Evolutionary conservation across 1,140 invertebrate genomes (phyloP).

Genomic region (Augochlora pura): DNA sequence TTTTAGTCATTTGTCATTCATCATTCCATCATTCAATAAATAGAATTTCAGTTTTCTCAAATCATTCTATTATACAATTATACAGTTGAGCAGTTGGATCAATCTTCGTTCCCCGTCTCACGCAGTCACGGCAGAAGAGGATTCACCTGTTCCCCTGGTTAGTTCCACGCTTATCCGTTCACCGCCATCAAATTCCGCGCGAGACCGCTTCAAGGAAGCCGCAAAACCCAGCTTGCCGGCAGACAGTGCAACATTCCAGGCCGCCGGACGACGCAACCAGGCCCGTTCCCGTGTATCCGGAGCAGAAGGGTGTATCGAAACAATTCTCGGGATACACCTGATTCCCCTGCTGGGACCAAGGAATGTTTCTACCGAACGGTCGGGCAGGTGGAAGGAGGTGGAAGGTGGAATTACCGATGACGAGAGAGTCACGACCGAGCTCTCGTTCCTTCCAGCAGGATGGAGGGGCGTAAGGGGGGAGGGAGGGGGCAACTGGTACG

Average conservation of each 20-base stretch:
- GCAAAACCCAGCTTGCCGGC: conserved; percentile 30
- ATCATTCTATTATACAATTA: no score
- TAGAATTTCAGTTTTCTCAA: neutral
- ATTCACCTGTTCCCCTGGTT: neutral
- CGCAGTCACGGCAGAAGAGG: neutral
- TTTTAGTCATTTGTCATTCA: no score
- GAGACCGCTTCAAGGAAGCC: conserved; percentile 3
- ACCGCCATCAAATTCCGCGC: conserved; percentile 4
- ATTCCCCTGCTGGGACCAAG: conserved; percentile 30
- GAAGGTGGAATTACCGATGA: conserved; percentile 61
- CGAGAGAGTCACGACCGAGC: conserved; percentile 48
- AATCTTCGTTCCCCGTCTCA: neutral
- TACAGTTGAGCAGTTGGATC: neutral
- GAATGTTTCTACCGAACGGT: conserved; percentile 27
- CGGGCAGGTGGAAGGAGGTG: conserved; percentile 56
- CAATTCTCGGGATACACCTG: conserved; percentile 50
- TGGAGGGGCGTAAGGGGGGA: no score
- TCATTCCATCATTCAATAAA: no score
- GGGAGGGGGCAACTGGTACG: conserved; percentile 53
- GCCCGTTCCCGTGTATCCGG: neutral
- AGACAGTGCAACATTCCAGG: conserved; percentile 38
- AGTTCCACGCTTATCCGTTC: neutral
- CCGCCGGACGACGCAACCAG: neutral
- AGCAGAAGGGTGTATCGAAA: conserved; percentile 36
- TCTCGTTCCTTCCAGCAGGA: conserved; percentile 14